Evolutionary conservation across 2,888 invertebrate species (phyloP).

Genomic region (Eilema caniola): DNA sequence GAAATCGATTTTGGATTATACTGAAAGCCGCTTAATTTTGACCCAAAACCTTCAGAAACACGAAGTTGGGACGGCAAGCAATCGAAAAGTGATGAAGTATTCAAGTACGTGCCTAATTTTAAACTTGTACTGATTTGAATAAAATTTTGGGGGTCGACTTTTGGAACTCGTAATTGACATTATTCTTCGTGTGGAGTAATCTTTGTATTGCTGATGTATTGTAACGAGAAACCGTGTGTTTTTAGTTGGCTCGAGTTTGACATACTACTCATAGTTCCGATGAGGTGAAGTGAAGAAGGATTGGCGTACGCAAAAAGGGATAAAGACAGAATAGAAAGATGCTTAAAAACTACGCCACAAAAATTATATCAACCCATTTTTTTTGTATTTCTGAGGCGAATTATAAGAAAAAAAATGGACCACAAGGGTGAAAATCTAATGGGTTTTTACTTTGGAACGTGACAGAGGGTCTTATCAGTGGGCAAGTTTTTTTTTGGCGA

Average conservation of each 20-base stretch:
- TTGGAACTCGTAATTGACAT: not conserved
- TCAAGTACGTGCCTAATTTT: slow-evolving; percentile 14
- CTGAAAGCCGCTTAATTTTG: slow-evolving; percentile 48
- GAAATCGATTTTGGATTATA: slow-evolving; percentile 53
- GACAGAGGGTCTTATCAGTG: slow-evolving; percentile 7
- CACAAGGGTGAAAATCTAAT: slow-evolving; percentile 8
- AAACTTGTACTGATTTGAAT: not conserved
- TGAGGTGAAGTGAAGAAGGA: too few species aligned
- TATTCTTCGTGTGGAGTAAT: not conserved
- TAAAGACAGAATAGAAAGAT: not conserved
- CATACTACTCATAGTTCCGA: too few species aligned
- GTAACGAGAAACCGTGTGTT: too few species aligned
- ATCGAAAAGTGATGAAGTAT: slow-evolving; percentile 14
- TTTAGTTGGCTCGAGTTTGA: too few species aligned
- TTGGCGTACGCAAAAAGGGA: too few species aligned
- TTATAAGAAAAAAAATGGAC: not conserved
- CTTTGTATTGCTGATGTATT: not conserved
- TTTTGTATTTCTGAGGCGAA: not conserved
- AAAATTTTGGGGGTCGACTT: not conserved
- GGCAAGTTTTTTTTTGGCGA: not conserved
- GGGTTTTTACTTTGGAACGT: slow-evolving; percentile 16
- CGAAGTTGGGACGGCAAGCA: slow-evolving; percentile 16
- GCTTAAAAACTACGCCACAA: not conserved
- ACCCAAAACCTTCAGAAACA: slow-evolving; percentile 41
- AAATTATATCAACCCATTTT: not conserved